Conservation (phyloP, 1,140 invertebrate genomes). For the Drosophila seguyi region DNA sequence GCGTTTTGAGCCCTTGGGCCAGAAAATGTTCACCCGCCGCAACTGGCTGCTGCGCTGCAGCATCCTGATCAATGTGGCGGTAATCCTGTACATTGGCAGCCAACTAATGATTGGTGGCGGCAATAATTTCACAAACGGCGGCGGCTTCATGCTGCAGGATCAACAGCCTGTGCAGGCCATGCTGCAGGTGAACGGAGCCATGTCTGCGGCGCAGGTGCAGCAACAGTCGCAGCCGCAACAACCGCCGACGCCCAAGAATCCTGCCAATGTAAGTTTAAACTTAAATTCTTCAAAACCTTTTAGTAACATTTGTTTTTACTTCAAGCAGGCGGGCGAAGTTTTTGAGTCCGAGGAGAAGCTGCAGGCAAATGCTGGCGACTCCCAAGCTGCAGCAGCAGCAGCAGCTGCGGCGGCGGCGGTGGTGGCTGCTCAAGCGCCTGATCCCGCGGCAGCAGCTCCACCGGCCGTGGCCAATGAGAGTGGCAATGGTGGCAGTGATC, state of each 20-base stretch:
- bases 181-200: conserved; percentile 35
- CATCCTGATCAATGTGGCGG: conserved; percentile 90
- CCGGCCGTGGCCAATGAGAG: conserved; percentile 48
- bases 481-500: conserved; percentile 16
- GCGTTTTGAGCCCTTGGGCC: conserved; percentile 81
- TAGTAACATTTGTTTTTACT: neutral
- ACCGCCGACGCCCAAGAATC: conserved; percentile 57
- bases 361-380: conserved; percentile 32
- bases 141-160: conserved; percentile 78
- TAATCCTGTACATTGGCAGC: conserved; percentile 89
- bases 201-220: conserved; percentile 42
- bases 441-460: conserved; percentile 9
- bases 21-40: conserved; percentile 87
- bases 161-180: conserved; percentile 52
- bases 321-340: conserved; percentile 44
- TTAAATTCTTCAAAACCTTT: neutral
- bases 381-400: conserved; percentile 26
- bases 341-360: conserved; percentile 59
- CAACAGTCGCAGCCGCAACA: conserved; percentile 36
- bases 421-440: conserved; percentile 22
- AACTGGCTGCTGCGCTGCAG: conserved; percentile 91
- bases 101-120: conserved; percentile 85
- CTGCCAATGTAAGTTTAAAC: conserved; percentile 41
- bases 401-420: conserved; percentile 22
- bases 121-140: conserved; percentile 74